Base-by-base conservation (phyloP, 1,140 invertebrate species). In the Drosophila pruinosa region DNA sequence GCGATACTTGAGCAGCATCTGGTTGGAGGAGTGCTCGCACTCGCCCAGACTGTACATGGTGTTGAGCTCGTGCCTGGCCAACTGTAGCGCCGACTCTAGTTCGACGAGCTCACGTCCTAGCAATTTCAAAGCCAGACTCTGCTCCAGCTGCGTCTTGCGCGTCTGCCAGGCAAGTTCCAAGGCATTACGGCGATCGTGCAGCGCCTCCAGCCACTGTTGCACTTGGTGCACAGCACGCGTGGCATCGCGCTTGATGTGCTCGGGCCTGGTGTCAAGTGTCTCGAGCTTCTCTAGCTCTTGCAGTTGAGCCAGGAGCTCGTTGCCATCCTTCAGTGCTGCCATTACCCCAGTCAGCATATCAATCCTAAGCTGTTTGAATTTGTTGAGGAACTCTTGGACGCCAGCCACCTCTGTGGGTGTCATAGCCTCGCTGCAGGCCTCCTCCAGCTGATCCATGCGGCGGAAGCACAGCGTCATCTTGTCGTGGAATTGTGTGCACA, bases 281-380 rank as follows among this genome's bases (percentile, higher is more conserved):
- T 94, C 95, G 81, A 94, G 92, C 59, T 93, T 93, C 8, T 93
- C 92, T 58, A 96, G 92, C 90, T 95, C 94, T 68, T 93, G 93
- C 45, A 97, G 91, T 89, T 94, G 93, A 47, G 95, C 94, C 38
- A 97, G 89, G 38, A 97, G 91, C 22, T 93, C 92, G 80, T 97
- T 96, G n/a, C 96, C 96, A 75, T 96, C 94, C 80, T 96, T 95
- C 1, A 97, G 91, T 1, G 96, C 94, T 2, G 93, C 92, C 94
- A 97, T 96, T 1, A 97, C 93, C 2, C 94, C 92, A 67, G 96
- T 96, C 6, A 98, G 91, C 91, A 97, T 95, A 45, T 93, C 92
- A 78, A 94, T 94, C 31, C 94, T 90, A 5, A 94, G 77, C 72
- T 95, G 93, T 65, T 95, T 94, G 64, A 95, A 93, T 78, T 92